Base-by-base conservation (phyloP, 1,140 invertebrate genomes). In the Argopecten irradians region DNA sequence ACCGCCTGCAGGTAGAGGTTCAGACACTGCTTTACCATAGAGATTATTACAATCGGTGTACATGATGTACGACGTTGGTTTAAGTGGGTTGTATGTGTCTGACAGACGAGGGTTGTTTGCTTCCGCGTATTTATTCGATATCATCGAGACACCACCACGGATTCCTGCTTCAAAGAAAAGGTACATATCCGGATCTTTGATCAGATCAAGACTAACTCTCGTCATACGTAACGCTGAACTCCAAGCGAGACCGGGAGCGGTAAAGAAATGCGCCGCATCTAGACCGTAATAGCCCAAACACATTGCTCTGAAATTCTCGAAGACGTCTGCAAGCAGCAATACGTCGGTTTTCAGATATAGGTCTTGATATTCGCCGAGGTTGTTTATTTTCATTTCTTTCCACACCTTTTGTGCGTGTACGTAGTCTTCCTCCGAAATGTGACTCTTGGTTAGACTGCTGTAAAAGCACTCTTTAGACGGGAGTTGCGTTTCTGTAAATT, bases 401-500 rank as follows among this genome's bases (percentile, higher is more conserved):
- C n/a, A n/a, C 34, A 14, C 33, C 87, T 13, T 85, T 34, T 87
- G 71, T 86, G 22, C 22, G 86, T 83, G 7, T 85, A 82, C 82
- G 82, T 41, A 39, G 83, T 90, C 82, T 87, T n/a, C n/a, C n/a
- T n/a, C n/a, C n/a, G n/a, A n/a, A n/a, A n/a, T n/a, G n/a, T n/a
- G n/a, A n/a, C n/a, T n/a, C n/a, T n/a, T n/a, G n/a, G n/a, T n/a
- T n/a, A n/a, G n/a, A n/a, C n/a, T n/a, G n/a, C 83, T 87, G 55
- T 88, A 88, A 33, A 88, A 90, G 13, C 28, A 14, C 35, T 90
- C 34, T 86, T 36, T 88, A 83, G 89, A 19, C 9, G 87, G 87
- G 2, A 88, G 71, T 82, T 86, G 41, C n/a, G 43, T 88, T 86
- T 88, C 71, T 39, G 88, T n/a, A 86, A 90, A 90, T 88, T 87